Percentiles rank a stretch among this genome's conserved stretches.
Conservation (phyloP, 2,888 invertebrate genomes). For the Chymomyza fuscimana region DNA sequence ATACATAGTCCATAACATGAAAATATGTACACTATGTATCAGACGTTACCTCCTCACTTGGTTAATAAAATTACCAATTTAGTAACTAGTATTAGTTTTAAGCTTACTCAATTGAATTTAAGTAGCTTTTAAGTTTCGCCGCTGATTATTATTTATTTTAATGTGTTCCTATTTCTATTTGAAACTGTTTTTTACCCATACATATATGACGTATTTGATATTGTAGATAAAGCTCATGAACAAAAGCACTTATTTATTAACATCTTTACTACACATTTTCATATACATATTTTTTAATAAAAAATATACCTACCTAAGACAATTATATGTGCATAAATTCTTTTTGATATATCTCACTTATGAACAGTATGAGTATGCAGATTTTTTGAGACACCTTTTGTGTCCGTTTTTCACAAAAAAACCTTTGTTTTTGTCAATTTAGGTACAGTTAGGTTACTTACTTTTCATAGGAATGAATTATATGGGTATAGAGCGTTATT, state of each 20-base stretch:
- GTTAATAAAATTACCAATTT: background rate
- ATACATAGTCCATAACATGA: no score
- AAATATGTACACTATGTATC: background rate
- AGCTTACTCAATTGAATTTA: slow-evolving; percentile 40
- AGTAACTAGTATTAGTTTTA: slow-evolving; percentile 24
- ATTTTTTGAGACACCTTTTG: no score
- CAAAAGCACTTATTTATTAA: slow-evolving; percentile 61
- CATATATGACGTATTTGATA: slow-evolving; percentile 26
- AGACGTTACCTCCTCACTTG: slow-evolving; percentile 2
- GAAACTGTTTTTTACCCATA: slow-evolving; percentile 19
- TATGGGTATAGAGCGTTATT: no score
- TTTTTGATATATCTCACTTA: no score
- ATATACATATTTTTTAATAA: slow-evolving; percentile 45
- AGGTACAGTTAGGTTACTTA: no score
- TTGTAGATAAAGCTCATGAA: slow-evolving; percentile 40
- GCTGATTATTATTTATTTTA: slow-evolving; percentile 51
- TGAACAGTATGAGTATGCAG: no score
- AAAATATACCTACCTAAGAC: slow-evolving; percentile 11
- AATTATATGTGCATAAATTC: no score
- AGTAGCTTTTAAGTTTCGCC: slow-evolving; percentile 53
- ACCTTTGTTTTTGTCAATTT: no score
- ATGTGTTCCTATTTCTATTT: slow-evolving; percentile 47
- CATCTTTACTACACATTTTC: slow-evolving; percentile 18
- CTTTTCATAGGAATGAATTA: no score
- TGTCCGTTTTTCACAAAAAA: no score